A percentile compares a stretch with the other conserved stretches of the same genome.
Evolutionary conservation across 2,888 invertebrate genomes (phyloP).

Genomic region (Limnephilus lunatus): DNA sequence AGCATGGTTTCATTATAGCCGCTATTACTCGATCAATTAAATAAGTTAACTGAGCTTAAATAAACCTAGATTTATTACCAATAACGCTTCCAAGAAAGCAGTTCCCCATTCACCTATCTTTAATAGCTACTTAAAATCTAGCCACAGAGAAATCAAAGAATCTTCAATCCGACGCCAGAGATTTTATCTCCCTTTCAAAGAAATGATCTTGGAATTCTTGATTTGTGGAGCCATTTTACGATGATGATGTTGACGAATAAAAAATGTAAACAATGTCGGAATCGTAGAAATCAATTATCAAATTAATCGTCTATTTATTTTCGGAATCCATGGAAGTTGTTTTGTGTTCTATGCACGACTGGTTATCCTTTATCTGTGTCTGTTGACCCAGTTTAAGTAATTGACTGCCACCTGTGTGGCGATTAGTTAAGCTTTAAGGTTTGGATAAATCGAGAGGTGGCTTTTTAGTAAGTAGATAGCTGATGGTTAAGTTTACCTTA

Average conservation of each 20-base stretch:
- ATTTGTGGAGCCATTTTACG: conserved; percentile 3
- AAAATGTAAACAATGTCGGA: conserved; percentile 36
- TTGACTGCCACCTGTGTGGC: conserved; percentile 13
- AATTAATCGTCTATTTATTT: conserved; percentile 39
- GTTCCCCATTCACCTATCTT: background rate
- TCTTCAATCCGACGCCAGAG: background rate
- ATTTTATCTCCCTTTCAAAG: background rate
- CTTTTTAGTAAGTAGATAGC: background rate
- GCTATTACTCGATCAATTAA: background rate
- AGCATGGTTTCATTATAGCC: background rate
- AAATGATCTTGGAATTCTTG: conserved; percentile 6
- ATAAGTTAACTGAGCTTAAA: conserved; percentile 2
- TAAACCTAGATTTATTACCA: background rate
- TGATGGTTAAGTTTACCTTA: background rate
- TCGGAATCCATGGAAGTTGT: conserved; percentile 25
- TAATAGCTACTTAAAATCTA: conserved; percentile 2
- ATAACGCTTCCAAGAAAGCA: background rate
- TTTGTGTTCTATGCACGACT: background rate
- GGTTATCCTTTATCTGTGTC: conserved; percentile 4
- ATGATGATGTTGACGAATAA: conserved; percentile 12
- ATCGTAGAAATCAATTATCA: conserved; percentile 30
- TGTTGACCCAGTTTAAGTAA: background rate
- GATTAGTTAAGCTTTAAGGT: conserved; percentile 22
- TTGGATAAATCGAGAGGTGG: background rate
- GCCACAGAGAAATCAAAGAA: conserved; percentile 2